These are phyloP conservation scores for Papilio glaucus DNA, from an alignment of 1,140 invertebrate genomes.

Conservation along the genomic window DNA sequence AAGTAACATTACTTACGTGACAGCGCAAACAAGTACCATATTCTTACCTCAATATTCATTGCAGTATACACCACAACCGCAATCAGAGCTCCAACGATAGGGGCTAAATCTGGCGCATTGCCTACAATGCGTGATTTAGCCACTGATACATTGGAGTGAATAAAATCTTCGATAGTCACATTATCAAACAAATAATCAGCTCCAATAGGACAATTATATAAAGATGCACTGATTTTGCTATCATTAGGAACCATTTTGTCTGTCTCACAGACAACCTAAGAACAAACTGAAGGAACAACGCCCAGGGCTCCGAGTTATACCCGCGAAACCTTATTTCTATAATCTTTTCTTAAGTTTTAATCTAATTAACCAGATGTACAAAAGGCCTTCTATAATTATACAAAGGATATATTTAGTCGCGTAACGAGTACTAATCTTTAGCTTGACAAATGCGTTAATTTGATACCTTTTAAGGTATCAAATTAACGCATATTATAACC, in stretches of 20 bases:
- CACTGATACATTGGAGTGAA: neutral
- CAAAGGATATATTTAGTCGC: neutral
- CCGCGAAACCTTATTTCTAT: slow-evolving; percentile 23
- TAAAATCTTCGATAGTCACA: neutral
- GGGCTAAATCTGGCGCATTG: slow-evolving; percentile 15
- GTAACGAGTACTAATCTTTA: neutral
- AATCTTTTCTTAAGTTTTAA: slow-evolving; percentile 26
- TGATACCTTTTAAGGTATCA: slow-evolving; percentile 19
- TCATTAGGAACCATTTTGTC: slow-evolving; percentile 31
- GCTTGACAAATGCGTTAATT: slow-evolving; percentile 9
- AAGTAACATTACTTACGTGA: neutral
- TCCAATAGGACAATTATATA: neutral
- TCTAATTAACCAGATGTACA: slow-evolving; percentile 26
- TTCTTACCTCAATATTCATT: slow-evolving; percentile 28
- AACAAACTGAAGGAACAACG: slow-evolving; percentile 32
- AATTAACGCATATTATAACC: neutral
- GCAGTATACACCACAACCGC: slow-evolving; percentile 4
- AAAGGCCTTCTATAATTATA: slow-evolving; percentile 26
- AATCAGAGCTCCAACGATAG: slow-evolving; percentile 5
- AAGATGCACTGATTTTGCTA: neutral
- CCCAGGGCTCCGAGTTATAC: neutral
- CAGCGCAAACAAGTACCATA: neutral
- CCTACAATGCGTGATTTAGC: slow-evolving; percentile 13
- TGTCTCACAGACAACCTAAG: slow-evolving; percentile 28
- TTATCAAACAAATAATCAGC: neutral